Conservation (phyloP, 2,113 vertebrate genomes). For the Pogonocichla stellata region DNA sequence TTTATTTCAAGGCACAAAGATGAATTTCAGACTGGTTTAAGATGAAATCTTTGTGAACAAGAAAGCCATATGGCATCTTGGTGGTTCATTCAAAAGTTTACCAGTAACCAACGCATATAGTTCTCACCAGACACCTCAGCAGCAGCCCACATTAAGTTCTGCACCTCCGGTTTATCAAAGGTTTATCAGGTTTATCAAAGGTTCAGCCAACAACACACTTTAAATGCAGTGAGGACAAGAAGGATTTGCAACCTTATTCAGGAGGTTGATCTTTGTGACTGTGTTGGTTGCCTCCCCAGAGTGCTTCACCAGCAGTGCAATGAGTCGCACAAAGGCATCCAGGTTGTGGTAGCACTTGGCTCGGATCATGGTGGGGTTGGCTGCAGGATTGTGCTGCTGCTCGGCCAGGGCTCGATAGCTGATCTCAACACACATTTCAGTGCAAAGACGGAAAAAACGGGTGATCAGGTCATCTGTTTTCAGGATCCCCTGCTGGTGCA, state of each 20-base stretch:
- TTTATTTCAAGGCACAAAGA: neutral
- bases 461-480: conserved; percentile 98
- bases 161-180: neutral
- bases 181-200: neutral
- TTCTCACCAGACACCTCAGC: neutral
- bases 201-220: fast-evolving
- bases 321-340: conserved; percentile 96
- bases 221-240: fast-evolving
- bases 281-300: conserved; percentile 98
- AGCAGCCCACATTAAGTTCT: neutral
- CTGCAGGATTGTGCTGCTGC: conserved; percentile 97
- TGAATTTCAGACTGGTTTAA: neutral
- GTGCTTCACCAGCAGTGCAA: conserved; percentile 96
- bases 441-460: conserved; percentile 96
- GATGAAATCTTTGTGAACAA: neutral
- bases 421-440: conserved; percentile 99
- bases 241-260: conserved; percentile 86
- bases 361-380: conserved; percentile 95
- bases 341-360: conserved; percentile 99
- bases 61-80: neutral
- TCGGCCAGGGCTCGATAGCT: conserved; percentile 97
- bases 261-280: conserved; percentile 97
- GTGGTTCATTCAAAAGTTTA: neutral
- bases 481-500: conserved; percentile 98
- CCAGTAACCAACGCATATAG: neutral